Evolutionary conservation across 2,113 vertebrate genomes (phyloP), one percentile per base, ranked within the genome.

Genomic region (Pica pica): DNA sequence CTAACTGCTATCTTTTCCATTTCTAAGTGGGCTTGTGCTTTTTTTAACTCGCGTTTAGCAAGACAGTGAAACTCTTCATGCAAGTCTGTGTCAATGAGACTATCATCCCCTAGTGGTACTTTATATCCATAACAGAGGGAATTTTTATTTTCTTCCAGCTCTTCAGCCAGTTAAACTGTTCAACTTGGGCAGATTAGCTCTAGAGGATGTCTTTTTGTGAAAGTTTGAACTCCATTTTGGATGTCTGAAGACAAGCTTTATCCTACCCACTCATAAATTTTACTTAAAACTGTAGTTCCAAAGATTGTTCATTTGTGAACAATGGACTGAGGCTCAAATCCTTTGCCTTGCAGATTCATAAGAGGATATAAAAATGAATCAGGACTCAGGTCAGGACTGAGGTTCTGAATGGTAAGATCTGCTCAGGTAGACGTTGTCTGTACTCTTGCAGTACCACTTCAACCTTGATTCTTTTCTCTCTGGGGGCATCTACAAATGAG

Each of bases 71-170:
- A 65, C 15, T 60, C 61, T 37, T 37, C 37, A 42, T 2, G 0
- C 14, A 41, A 77, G 7, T 57, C n/a, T 39, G 50, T 83, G 67
- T 35, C 71, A 79, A 28, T 82, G 78, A 91, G 55, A 41, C 79
- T 90, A 16, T 60, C 79, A 92, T 94, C 83, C 80, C 69, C 93
- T 92, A 86, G 67, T 95, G 82, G 88, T 59, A 60, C 33, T 78
- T 93, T 80, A 23, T 55, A 59, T 55, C 78, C 59, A 76, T 87
- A 87, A 73, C 67, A 90, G 78, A 56, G 22, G 2, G 26, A n/a
- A 10, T 59, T 83, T 37, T 37, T 14, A 1, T 6, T 46, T 16
- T 11, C 33, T 27, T 49, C 13, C 22, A 27, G 0, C 5, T 55
- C 39, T 67, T 83, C 49, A 86, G 13, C 17, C 26, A 47, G 12